phyloP scores from a whole-genome alignment of 2,888 invertebrate genomes.

The Zele albiditarsus region DNA sequence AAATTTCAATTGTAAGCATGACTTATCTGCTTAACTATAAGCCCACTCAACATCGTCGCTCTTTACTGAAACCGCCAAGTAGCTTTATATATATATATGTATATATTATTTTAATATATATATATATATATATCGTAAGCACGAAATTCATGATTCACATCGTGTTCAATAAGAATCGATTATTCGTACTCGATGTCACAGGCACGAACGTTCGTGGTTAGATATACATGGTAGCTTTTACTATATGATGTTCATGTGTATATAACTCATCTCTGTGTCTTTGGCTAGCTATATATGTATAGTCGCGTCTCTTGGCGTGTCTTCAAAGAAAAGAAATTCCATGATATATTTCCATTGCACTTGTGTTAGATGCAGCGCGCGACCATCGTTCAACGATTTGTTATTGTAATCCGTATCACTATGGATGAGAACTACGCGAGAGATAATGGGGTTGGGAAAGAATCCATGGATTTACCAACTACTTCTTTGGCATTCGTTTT shows the following conservation, averaged over 20 bases:
- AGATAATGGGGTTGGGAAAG: constrained; percentile 55
- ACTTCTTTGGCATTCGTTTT: constrained; percentile 6
- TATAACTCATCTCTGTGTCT: constrained; percentile 23
- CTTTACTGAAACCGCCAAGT: not conserved
- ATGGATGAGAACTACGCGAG: constrained; percentile 62
- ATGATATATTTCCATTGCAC: not conserved
- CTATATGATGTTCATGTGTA: constrained; percentile 30
- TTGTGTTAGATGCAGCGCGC: not conserved
- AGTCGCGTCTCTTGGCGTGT: constrained; percentile 6
- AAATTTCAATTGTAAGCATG: constrained; percentile 17
- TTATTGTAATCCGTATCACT: constrained; percentile 68
- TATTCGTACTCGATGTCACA: constrained; percentile 47
- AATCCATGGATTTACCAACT: constrained; percentile 59
- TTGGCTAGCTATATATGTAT: not conserved
- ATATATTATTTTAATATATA: constrained; percentile 4
- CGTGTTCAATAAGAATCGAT: constrained; percentile 38
- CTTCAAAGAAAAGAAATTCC: constrained; percentile 13
- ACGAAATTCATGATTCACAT: constrained; percentile 28
- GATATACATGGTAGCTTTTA: constrained; percentile 21
- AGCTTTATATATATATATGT: not conserved
- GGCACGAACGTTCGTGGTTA: constrained; percentile 43
- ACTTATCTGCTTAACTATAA: constrained; percentile 30
- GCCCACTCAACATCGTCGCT: not conserved
- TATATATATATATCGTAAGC: constrained; percentile 1
- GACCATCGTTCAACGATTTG: constrained; percentile 59